phyloP scores from a whole-genome alignment of 2,888 invertebrate genomes.

The Amphipoea lucens region DNA sequence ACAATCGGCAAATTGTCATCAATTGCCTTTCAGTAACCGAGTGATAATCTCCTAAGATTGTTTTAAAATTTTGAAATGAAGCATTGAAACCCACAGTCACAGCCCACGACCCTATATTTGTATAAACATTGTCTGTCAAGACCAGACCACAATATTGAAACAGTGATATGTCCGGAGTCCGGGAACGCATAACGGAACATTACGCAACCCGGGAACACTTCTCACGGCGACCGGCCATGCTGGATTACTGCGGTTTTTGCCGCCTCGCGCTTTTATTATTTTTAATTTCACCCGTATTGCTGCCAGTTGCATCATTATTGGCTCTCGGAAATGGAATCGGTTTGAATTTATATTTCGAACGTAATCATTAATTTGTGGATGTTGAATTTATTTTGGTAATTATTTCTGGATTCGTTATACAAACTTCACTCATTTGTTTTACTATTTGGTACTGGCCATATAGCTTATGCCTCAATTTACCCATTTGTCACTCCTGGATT shows the following conservation, averaged over 20 bases:
- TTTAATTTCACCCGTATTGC: slow-evolving; percentile 54
- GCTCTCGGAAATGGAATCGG: slow-evolving; percentile 40
- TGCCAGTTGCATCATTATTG: slow-evolving; percentile 52
- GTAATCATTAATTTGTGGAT: slow-evolving; percentile 35
- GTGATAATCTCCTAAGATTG: no score
- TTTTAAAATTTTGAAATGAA: not conserved
- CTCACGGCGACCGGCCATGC: slow-evolving; percentile 55
- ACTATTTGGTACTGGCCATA: slow-evolving; percentile 8
- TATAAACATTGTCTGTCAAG: slow-evolving; percentile 12
- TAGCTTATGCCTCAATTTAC: not conserved
- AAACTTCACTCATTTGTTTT: slow-evolving; percentile 1
- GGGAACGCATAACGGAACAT: slow-evolving; percentile 62
- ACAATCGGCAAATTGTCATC: not conserved
- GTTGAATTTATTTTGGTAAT: slow-evolving; percentile 42
- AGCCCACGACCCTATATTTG: not conserved
- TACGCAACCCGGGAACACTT: slow-evolving; percentile 50
- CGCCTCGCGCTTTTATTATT: slow-evolving; percentile 48
- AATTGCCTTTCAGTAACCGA: not conserved
- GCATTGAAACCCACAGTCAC: not conserved
- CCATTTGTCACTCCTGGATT: not conserved
- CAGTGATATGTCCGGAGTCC: slow-evolving; percentile 67
- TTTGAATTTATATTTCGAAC: slow-evolving; percentile 55
- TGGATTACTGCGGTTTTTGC: slow-evolving; percentile 62
- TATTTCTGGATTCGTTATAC: slow-evolving; percentile 22
- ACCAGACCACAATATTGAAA: slow-evolving; percentile 59